These are phyloP conservation scores for Drosophila dunni DNA, from an alignment of 1,140 invertebrate genomes.

Conservation along the genomic window DNA sequence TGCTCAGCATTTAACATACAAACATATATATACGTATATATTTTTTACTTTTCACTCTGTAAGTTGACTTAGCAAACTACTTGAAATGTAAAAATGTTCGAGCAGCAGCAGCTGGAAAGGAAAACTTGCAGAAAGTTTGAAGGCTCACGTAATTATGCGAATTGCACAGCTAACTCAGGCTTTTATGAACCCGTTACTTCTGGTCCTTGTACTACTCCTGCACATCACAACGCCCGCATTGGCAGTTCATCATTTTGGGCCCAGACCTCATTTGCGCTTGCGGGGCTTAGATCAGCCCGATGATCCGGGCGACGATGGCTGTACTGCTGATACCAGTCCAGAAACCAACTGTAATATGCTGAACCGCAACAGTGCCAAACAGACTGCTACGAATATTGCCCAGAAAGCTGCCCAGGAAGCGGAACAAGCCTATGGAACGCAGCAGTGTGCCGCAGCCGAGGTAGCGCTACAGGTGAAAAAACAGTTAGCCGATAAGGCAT, in stretches of 20 bases:
- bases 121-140: conserved; percentile 73
- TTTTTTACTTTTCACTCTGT: conserved; percentile 42
- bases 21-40: conserved; percentile 19
- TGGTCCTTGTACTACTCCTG: conserved; percentile 24
- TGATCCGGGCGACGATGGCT: not conserved
- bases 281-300: not conserved
- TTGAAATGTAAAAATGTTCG: conserved; percentile 76
- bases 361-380: conserved; percentile 40
- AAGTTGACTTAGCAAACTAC: conserved; percentile 76
- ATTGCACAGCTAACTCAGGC: conserved; percentile 40
- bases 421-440: conserved; percentile 88
- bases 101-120: conserved; percentile 56
- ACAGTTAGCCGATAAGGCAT: conserved; percentile 88
- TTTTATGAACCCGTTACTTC: conserved; percentile 37
- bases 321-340: not conserved
- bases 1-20: conserved; percentile 23
- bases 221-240: not conserved
- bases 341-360: not conserved
- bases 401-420: conserved; percentile 88
- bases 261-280: not conserved
- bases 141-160: conserved; percentile 72
- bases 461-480: conserved; percentile 88
- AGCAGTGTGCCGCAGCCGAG: conserved; percentile 88
- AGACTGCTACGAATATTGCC: conserved; percentile 86
- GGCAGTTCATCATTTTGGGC: not conserved